These are phyloP conservation scores for Amphiprion ocellaris DNA, from an alignment of 2,113 vertebrate species.

Conservation along the genomic window DNA sequence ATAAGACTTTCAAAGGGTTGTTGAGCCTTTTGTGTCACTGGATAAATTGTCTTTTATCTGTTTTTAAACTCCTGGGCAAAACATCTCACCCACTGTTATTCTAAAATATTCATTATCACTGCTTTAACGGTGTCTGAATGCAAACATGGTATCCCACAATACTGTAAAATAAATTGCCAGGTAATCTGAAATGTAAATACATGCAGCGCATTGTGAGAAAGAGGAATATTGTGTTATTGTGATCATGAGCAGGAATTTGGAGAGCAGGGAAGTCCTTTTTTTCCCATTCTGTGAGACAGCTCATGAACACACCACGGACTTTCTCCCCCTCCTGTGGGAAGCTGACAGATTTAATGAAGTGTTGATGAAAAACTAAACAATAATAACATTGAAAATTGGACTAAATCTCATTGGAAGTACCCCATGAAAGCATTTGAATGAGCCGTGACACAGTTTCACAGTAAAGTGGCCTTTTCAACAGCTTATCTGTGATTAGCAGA, in stretches of 20 bases:
- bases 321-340: constrained; percentile 10
- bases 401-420: neutral
- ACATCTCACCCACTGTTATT: too few relatives aligned
- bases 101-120: too few relatives aligned
- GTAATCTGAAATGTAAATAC: neutral
- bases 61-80: too few relatives aligned
- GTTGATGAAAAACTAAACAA: neutral
- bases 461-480: neutral
- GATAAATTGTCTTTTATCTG: too few relatives aligned
- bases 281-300: neutral
- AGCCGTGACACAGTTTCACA: neutral
- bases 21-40: too few relatives aligned
- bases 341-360: neutral
- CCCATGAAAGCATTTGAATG: neutral
- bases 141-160: too few relatives aligned
- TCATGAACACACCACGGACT: constrained; percentile 24
- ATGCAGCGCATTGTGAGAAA: neutral
- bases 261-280: neutral
- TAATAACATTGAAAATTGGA: neutral
- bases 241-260: too few relatives aligned
- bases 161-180: too few relatives aligned
- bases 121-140: too few relatives aligned
- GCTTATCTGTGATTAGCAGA: constrained; percentile 61
- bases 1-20: too few relatives aligned
- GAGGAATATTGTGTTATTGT: neutral